These are phyloP conservation scores for Megalops cyprinoides DNA, from an alignment of 2,797 vertebrate genomes.

Conservation along the genomic window DNA sequence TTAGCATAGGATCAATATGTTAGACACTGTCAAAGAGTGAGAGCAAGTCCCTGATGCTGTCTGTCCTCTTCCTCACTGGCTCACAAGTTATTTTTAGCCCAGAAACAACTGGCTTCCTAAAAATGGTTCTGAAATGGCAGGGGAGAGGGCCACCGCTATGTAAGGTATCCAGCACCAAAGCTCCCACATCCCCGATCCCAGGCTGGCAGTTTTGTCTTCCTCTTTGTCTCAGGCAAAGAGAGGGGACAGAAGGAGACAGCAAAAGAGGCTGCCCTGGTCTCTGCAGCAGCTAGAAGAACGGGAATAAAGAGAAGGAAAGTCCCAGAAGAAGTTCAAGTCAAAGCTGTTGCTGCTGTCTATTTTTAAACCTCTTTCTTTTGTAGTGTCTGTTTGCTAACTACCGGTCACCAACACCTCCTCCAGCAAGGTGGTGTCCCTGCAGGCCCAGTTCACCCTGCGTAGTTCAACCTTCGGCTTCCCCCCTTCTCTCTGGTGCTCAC, in stretches of 20 bases:
- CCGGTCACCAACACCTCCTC: not conserved
- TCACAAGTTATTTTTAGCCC: conserved; percentile 80
- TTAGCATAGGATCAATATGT: conserved; percentile 9
- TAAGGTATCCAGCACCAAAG: conserved; percentile 72
- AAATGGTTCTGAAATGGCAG: conserved; percentile 79
- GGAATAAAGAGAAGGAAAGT: conserved; percentile 11
- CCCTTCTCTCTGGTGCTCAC: not conserved
- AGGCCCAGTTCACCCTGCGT: conserved; percentile 44
- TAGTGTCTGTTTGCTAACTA: not conserved
- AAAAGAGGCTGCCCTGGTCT: conserved; percentile 53
- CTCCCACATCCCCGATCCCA: conserved; percentile 58
- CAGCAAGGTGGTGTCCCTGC: not conserved
- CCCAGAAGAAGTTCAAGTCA: conserved; percentile 40
- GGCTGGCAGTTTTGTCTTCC: conserved; percentile 53
- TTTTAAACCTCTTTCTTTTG: conserved; percentile 62
- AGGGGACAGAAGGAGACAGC: conserved; percentile 39
- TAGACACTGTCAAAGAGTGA: conserved; percentile 12
- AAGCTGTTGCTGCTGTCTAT: not conserved
- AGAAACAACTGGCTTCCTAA: conserved; percentile 84
- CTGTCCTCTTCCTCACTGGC: conserved; percentile 70
- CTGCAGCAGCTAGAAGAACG: not conserved
- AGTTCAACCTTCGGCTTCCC: conserved; percentile 10
- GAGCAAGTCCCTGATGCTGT: conserved; percentile 31
- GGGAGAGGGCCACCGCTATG: conserved; percentile 71
- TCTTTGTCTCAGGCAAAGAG: conserved; percentile 68